A percentile compares a stretch with the other conserved stretches of the same genome.
Conservation (phyloP, 2,888 invertebrate genomes). For the Chloroclysta siterata region DNA sequence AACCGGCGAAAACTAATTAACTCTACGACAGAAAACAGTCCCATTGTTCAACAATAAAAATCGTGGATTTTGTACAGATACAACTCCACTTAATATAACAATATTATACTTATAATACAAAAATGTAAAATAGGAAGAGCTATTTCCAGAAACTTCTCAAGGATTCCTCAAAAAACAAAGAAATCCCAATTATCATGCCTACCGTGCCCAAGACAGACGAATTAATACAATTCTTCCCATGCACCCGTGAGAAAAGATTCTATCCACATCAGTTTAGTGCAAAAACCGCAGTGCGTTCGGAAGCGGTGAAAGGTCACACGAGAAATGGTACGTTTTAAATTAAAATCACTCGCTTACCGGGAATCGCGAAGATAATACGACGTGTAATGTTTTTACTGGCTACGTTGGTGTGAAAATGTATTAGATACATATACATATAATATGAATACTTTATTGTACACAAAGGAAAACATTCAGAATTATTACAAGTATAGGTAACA, state of each 20-base stretch:
- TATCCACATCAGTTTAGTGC: conserved; percentile 73
- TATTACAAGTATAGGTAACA: too few species aligned
- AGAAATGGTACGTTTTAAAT: conserved; percentile 63
- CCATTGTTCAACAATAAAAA: too few species aligned
- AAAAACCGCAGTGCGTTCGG: conserved; percentile 68
- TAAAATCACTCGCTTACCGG: conserved; percentile 50
- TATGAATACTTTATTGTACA: too few species aligned
- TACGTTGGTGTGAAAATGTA: neutral
- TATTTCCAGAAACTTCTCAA: conserved; percentile 11
- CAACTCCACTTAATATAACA: too few species aligned
- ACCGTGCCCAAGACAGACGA: conserved; percentile 37
- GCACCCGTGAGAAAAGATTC: conserved; percentile 79
- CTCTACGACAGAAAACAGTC: too few species aligned
- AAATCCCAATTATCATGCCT: conserved; percentile 33
- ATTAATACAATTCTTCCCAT: conserved; percentile 69
- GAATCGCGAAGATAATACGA: conserved; percentile 32
- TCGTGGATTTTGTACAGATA: too few species aligned
- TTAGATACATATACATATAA: too few species aligned
- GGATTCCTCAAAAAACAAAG: conserved; percentile 33
- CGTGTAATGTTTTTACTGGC: neutral
- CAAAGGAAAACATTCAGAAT: too few species aligned
- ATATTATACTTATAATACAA: too few species aligned
- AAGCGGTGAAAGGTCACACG: conserved; percentile 76
- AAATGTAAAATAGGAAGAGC: too few species aligned
- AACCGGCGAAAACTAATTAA: too few species aligned